Evolutionary conservation across 2,888 invertebrate genomes (phyloP).

Genomic region (Drosophila cracens): DNA sequence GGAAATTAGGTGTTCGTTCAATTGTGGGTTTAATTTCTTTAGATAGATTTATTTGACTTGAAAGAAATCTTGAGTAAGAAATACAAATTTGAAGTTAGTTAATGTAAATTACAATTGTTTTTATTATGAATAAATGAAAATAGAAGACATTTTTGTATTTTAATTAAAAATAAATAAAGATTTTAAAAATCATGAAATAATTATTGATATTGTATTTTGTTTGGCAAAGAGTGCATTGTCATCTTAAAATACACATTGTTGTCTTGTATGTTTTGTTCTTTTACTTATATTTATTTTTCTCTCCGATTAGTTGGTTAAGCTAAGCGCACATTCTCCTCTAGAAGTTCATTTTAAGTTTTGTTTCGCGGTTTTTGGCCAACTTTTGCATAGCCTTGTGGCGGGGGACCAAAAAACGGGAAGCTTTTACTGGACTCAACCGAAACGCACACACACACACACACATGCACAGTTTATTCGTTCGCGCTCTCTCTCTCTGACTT

Average conservation of each 20-base stretch:
- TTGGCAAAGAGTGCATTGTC: background rate
- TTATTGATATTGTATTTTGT: background rate
- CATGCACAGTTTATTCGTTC: background rate
- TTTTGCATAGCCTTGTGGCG: background rate
- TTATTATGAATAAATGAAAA: background rate
- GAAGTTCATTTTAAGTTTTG: background rate
- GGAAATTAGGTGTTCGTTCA: conserved; percentile 20
- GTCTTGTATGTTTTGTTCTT: conserved; percentile 9
- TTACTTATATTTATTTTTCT: conserved; percentile 2
- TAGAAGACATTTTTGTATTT: background rate
- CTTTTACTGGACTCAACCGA: background rate
- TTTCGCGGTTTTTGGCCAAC: background rate
- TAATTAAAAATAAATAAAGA: background rate
- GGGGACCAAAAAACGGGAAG: too few relatives aligned
- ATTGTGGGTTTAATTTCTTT: conserved; percentile 3
- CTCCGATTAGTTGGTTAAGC: background rate
- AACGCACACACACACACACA: background rate
- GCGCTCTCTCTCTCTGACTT: conserved; percentile 14
- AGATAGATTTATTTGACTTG: background rate
- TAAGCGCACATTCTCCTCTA: too few relatives aligned
- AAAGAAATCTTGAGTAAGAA: background rate
- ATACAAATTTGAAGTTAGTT: background rate
- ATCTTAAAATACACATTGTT: background rate
- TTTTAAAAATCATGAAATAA: background rate
- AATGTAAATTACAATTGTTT: background rate